These are phyloP conservation scores for Apodemia duryi DNA, from an alignment of 2,888 invertebrate genomes.

Conservation along the genomic window DNA sequence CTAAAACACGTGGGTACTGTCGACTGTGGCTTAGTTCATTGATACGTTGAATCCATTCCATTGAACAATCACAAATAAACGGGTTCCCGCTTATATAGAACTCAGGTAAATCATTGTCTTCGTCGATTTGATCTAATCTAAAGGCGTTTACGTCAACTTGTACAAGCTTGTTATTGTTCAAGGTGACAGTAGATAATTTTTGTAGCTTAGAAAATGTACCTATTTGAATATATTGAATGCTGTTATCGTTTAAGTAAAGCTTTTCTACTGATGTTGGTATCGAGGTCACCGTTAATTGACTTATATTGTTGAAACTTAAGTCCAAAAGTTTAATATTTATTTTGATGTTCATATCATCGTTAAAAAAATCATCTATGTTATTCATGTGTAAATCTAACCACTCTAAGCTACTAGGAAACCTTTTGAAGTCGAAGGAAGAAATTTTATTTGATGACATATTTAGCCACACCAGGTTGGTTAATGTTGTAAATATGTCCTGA, in stretches of 20 bases:
- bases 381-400: constrained; percentile 90
- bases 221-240: constrained; percentile 82
- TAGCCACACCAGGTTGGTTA: constrained; percentile 86
- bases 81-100: constrained; percentile 92
- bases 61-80: constrained; percentile 90
- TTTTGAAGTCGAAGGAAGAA: constrained; percentile 86
- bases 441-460: constrained; percentile 90
- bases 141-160: constrained; percentile 87
- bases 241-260: constrained; percentile 86
- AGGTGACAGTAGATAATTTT: constrained; percentile 84
- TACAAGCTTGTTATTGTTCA: constrained; percentile 86
- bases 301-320: constrained; percentile 85
- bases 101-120: constrained; percentile 85
- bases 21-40: constrained; percentile 87
- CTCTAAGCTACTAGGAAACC: constrained; percentile 85
- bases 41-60: constrained; percentile 91
- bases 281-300: constrained; percentile 82
- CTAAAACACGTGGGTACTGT: constrained; percentile 88
- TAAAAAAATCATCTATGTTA: constrained; percentile 81
- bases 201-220: constrained; percentile 85
- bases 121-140: constrained; percentile 82
- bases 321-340: constrained; percentile 85
- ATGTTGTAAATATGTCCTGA: constrained; percentile 84
- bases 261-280: constrained; percentile 87
- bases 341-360: constrained; percentile 73